A percentile compares a stretch with the other conserved stretches of the same genome.
Conservation (phyloP, 1,140 invertebrate genomes). For the Ceratitis capitata region DNA sequence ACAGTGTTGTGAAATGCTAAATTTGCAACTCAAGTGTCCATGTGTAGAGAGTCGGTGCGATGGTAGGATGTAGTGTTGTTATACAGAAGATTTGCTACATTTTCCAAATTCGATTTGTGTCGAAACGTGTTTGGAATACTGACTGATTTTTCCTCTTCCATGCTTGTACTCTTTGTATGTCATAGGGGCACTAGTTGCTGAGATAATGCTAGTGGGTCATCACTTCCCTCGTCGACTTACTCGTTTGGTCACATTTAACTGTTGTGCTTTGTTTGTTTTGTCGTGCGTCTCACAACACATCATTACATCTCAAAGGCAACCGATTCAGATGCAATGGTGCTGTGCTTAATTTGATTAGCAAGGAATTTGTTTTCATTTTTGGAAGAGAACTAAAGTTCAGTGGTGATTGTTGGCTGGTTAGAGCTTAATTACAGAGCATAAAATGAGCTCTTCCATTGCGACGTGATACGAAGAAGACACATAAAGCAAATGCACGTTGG, state of each 20-base stretch:
- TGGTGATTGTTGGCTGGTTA: too few relatives aligned
- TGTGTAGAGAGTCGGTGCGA: too few relatives aligned
- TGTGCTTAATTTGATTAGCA: not conserved
- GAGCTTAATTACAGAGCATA: too few relatives aligned
- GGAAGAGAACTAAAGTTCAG: too few relatives aligned
- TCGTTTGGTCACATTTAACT: not conserved
- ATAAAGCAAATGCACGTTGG: too few relatives aligned
- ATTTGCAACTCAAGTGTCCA: not conserved
- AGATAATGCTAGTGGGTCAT: not conserved
- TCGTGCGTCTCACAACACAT: not conserved
- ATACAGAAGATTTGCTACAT: not conserved
- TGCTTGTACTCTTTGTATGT: not conserved
- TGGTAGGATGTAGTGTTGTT: too few relatives aligned
- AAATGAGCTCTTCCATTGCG: too few relatives aligned
- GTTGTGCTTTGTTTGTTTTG: not conserved
- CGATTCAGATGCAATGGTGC: not conserved
- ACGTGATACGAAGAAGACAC: too few relatives aligned
- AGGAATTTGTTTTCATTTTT: not conserved
- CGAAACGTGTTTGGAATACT: not conserved
- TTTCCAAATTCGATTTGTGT: conserved; percentile 27
- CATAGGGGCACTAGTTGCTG: conserved; percentile 27
- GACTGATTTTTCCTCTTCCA: not conserved
- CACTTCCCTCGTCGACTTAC: not conserved
- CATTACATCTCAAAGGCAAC: not conserved
- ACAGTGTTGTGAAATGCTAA: not conserved